These are phyloP conservation scores for Planiliza haematocheilus DNA, from an alignment of 2,113 vertebrate species.

Conservation along the genomic window DNA sequence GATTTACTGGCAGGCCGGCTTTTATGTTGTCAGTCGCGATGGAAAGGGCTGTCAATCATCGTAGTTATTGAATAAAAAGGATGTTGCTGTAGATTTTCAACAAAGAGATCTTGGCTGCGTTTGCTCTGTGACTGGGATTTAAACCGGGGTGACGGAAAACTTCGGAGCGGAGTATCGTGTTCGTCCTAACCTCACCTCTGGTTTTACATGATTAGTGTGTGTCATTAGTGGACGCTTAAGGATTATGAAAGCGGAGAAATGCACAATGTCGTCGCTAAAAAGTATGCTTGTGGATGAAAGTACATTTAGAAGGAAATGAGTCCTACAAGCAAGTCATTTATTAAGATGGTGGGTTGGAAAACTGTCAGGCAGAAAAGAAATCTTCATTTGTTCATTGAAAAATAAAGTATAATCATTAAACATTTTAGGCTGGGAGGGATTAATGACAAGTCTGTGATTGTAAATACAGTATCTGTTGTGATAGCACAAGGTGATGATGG, in stretches of 20 bases:
- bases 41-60: constrained; percentile 72
- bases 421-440: no score
- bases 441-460: no score
- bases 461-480: no score
- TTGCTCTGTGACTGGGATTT: constrained; percentile 54
- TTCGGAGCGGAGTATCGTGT: constrained; percentile 6
- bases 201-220: constrained; percentile 32
- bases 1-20: constrained; percentile 76
- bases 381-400: not conserved
- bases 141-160: constrained; percentile 38
- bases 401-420: not conserved
- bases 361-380: constrained; percentile 20
- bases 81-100: constrained; percentile 66
- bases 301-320: constrained; percentile 24
- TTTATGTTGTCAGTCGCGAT: constrained; percentile 76
- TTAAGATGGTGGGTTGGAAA: constrained; percentile 26
- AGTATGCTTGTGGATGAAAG: constrained; percentile 20
- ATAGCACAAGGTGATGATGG: not conserved
- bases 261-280: constrained; percentile 4
- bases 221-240: constrained; percentile 37
- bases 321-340: constrained; percentile 25
- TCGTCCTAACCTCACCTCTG: constrained; percentile 26
- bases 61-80: constrained; percentile 67
- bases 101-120: constrained; percentile 65
- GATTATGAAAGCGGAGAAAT: constrained; percentile 41